Evolutionary conservation across 2,888 invertebrate genomes (phyloP).

Genomic region (Magallana nippona): DNA sequence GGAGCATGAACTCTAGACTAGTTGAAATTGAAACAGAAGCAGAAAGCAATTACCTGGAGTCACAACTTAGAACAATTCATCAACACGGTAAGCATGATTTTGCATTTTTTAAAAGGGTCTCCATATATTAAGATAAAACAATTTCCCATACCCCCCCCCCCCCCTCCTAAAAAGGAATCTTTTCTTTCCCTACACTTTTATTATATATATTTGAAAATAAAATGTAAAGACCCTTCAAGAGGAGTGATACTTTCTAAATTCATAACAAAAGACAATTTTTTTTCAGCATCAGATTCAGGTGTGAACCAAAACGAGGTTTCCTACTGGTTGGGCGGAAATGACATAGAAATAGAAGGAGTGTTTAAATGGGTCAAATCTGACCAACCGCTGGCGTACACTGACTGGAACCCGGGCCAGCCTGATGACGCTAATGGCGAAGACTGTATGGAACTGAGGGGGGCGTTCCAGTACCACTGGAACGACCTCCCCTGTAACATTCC

Average conservation of each 20-base stretch:
- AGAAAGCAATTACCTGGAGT: slow-evolving; percentile 23
- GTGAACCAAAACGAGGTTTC: slow-evolving; percentile 6
- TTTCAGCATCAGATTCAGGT: too few relatives aligned
- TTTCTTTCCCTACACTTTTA: too few relatives aligned
- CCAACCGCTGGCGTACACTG: not conserved
- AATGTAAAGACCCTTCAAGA: too few relatives aligned
- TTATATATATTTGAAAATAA: too few relatives aligned
- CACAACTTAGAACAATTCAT: not conserved
- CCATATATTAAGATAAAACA: too few relatives aligned
- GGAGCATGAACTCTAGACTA: not conserved
- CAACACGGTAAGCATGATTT: not conserved
- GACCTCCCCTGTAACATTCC: slow-evolving; percentile 9
- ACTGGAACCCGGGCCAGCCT: slow-evolving; percentile 39
- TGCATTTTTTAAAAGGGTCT: not conserved
- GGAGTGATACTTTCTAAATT: too few relatives aligned
- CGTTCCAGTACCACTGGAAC: slow-evolving; percentile 35
- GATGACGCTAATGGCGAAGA: slow-evolving; percentile 33
- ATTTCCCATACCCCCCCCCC: too few relatives aligned
- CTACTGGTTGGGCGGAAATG: slow-evolving; percentile 40
- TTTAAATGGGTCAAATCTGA: slow-evolving; percentile 24
- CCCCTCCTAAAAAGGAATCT: too few relatives aligned
- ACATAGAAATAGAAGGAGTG: slow-evolving; percentile 29
- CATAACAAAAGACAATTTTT: too few relatives aligned
- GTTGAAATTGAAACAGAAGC: slow-evolving; percentile 31
- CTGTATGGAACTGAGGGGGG: slow-evolving; percentile 30